These are phyloP conservation scores for Amiota communis DNA, from an alignment of 2,888 invertebrate species.

Conservation along the genomic window DNA sequence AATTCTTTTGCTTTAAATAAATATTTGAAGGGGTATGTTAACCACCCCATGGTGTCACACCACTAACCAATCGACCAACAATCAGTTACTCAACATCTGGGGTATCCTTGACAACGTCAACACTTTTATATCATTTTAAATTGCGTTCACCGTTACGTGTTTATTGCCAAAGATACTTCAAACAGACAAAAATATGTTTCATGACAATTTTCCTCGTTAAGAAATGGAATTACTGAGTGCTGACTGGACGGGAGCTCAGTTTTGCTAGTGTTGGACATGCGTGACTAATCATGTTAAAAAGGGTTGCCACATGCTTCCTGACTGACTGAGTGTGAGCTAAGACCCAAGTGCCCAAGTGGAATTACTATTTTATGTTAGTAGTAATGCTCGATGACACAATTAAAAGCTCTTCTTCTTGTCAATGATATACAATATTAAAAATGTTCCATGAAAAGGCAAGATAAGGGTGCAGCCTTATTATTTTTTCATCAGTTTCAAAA, in stretches of 20 bases:
- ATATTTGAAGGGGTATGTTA: no score
- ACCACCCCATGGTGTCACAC: no score
- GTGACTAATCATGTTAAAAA: constrained; percentile 68
- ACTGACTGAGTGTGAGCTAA: background rate
- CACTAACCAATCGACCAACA: no score
- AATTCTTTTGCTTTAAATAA: no score
- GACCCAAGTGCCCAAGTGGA: background rate
- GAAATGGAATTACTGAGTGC: constrained; percentile 40
- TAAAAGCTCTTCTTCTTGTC: constrained; percentile 52
- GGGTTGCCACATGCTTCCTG: constrained; percentile 47
- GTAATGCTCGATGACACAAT: constrained; percentile 50
- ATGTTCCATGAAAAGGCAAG: constrained; percentile 62
- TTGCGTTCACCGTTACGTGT: constrained; percentile 57
- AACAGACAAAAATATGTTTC: background rate
- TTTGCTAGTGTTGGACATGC: constrained; percentile 58
- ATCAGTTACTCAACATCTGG: background rate
- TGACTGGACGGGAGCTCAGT: constrained; percentile 34
- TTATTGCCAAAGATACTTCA: constrained; percentile 49
- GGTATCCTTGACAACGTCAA: constrained; percentile 41
- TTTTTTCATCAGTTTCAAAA: background rate
- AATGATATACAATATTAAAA: constrained; percentile 47
- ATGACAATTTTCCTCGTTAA: background rate
- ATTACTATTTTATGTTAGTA: background rate
- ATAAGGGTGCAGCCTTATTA: constrained; percentile 45
- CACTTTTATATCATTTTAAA: constrained; percentile 62